These are phyloP conservation scores for Collichthys lucidus DNA, from an alignment of 2,113 vertebrate genomes.

Conservation along the genomic window DNA sequence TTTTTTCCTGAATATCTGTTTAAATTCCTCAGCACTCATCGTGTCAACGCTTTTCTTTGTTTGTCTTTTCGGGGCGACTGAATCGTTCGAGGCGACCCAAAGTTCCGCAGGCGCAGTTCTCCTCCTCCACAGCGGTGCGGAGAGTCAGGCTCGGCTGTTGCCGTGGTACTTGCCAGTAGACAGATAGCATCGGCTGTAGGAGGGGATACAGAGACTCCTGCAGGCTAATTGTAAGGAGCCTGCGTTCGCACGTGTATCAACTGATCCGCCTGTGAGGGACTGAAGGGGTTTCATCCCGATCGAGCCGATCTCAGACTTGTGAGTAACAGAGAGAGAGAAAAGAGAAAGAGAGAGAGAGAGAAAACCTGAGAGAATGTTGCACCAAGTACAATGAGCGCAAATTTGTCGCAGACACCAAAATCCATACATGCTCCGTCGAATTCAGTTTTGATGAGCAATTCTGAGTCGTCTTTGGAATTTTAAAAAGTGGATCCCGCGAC, in stretches of 20 bases:
- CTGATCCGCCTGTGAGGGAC: conserved; percentile 79
- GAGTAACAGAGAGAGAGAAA: conserved; percentile 53
- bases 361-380: conserved; percentile 78
- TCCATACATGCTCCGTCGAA: conserved; percentile 73
- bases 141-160: conserved; percentile 83
- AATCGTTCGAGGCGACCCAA: conserved; percentile 65
- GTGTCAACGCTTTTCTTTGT: conserved; percentile 9
- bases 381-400: conserved; percentile 88
- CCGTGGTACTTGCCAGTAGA: conserved; percentile 75
- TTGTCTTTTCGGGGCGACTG: conserved; percentile 50
- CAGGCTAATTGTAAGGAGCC: conserved; percentile 81
- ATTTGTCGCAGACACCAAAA: conserved; percentile 75
- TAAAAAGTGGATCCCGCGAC: conserved; percentile 86
- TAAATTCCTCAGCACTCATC: conserved; percentile 13
- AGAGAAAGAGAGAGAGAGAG: conserved; percentile 37
- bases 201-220: conserved; percentile 85
- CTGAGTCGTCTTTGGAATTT: conserved; percentile 83
- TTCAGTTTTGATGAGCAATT: conserved; percentile 80
- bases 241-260: conserved; percentile 79
- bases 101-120: conserved; percentile 80
- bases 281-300: conserved; percentile 57
- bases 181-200: conserved; percentile 84
- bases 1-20: conserved; percentile 22
- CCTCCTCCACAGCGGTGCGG: conserved; percentile 72
- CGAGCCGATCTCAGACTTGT: conserved; percentile 69